These are phyloP conservation scores for Eilema depressum DNA, from an alignment of 2,888 invertebrate species.

Conservation along the genomic window DNA sequence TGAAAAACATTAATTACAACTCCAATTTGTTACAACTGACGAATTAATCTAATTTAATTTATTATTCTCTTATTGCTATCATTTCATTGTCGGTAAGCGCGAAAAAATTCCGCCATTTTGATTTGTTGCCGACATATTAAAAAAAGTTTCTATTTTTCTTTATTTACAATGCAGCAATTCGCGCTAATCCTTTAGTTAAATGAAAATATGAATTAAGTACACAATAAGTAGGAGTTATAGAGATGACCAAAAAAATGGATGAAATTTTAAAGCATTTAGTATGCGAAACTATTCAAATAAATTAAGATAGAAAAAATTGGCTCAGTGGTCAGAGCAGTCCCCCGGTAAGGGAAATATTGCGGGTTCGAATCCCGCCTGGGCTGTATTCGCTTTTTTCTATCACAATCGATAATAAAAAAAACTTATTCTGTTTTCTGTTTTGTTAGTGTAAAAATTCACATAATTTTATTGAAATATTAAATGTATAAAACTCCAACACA, in stretches of 20 bases:
- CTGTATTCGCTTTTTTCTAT: too few relatives aligned
- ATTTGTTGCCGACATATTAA: conserved; percentile 57
- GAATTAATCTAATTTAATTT: conserved; percentile 59
- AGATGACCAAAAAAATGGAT: too few relatives aligned
- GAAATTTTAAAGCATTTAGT: too few relatives aligned
- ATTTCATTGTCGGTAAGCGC: conserved; percentile 59
- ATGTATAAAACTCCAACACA: not conserved
- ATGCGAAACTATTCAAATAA: too few relatives aligned
- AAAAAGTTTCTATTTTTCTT: conserved; percentile 43
- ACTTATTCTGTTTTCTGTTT: not conserved
- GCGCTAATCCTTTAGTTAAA: conserved; percentile 28
- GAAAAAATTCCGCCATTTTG: conserved; percentile 42
- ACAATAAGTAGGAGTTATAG: conserved; percentile 16
- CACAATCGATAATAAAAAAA: too few relatives aligned
- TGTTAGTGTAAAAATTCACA: not conserved
- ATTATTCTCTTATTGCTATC: conserved; percentile 76
- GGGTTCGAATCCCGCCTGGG: too few relatives aligned
- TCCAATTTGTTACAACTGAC: conserved; percentile 62
- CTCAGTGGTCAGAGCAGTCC: too few relatives aligned
- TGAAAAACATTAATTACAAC: conserved; percentile 75
- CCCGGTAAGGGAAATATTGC: too few relatives aligned
- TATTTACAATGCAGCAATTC: conserved; percentile 61
- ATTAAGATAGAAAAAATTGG: too few relatives aligned
- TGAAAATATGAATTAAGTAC: conserved; percentile 44
- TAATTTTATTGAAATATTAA: not conserved